Base-by-base conservation (phyloP, 2,797 vertebrate genomes). In the Poeciliopsis infans region DNA sequence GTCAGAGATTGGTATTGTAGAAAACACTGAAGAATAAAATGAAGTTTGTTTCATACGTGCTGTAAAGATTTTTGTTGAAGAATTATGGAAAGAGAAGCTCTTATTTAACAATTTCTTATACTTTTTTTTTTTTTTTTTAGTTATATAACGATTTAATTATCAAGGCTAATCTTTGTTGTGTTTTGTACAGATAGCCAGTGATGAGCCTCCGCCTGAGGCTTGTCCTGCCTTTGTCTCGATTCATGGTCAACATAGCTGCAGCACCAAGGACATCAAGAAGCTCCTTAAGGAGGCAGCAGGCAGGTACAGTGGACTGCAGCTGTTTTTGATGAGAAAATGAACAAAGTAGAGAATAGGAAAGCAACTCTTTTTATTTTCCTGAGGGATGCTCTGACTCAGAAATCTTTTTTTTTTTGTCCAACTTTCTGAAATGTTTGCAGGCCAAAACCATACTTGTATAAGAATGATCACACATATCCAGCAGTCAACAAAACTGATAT, bases 171-270 rank as follows among this genome's bases (percentile, higher is more conserved):
- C 68, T 85, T 57, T 51, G 25, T 73, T 33, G 31, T 83, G 69
- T 87, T 88, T 88, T 87, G 91, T 75, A 86, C 86, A 99, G 98
- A 96, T 99, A 94, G 98, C 98, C 89, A 96, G 93, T 87, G 97
- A 97, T 90, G 98, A 99, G 90, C 96, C 96, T 77, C 97, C 97
- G 69, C 98, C 97, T 77, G 95, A 96, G 85, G 96, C 94, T 76
- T 99, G 98, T 81, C 76, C 89, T 77, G 97, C 97, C 18, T 99
- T 99, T 93, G 96, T 98, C 79, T 96, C 96, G 79, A 92, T 99
- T 82, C 98, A 99, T 76, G 94, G 95, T 88, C 96, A 97, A 87
- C 95, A 89, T 75, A 96, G 97, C 94, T 99, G 98, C 94, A 98
- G 96, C 91, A 93, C 95, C 89, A 98, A 96, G 89, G 96, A 97